Conservation (phyloP, 2,797 vertebrate genomes). For the Pteropus rufus region DNA sequence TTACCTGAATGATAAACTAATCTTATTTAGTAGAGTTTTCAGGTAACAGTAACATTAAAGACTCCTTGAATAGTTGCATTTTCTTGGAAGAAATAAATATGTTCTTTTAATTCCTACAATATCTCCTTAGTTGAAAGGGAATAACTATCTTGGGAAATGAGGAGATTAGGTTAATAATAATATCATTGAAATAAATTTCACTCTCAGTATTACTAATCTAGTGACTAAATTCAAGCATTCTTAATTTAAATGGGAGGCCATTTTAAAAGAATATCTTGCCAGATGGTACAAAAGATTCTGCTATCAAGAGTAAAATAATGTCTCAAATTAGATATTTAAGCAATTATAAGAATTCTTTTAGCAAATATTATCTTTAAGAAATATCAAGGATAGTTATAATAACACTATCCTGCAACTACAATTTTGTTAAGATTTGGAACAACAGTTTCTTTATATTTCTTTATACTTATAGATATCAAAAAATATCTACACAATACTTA, state of each 20-base stretch:
- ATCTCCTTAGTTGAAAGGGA: background rate
- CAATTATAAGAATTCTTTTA: slow-evolving; percentile 50
- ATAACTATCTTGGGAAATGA: background rate
- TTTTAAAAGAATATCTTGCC: background rate
- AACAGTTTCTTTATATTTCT: background rate
- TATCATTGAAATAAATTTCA: background rate
- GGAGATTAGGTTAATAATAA: background rate
- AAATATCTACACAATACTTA: background rate
- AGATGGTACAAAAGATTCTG: background rate
- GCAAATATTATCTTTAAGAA: slow-evolving; percentile 37
- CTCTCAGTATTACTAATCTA: background rate
- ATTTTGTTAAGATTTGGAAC: slow-evolving; percentile 36
- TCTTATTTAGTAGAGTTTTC: background rate
- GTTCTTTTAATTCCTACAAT: background rate
- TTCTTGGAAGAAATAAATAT: background rate
- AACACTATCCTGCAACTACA: background rate
- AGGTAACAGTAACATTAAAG: background rate
- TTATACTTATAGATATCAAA: background rate
- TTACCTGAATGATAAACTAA: background rate
- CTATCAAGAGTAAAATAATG: slow-evolving; percentile 9
- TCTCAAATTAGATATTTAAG: slow-evolving; percentile 49
- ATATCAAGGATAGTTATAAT: slow-evolving; percentile 47
- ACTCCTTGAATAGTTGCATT: background rate
- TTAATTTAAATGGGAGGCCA: background rate
- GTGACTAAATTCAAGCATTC: background rate